phyloP scores from a whole-genome alignment of 2,113 vertebrate species.

The Mormoops blainvillei region DNA sequence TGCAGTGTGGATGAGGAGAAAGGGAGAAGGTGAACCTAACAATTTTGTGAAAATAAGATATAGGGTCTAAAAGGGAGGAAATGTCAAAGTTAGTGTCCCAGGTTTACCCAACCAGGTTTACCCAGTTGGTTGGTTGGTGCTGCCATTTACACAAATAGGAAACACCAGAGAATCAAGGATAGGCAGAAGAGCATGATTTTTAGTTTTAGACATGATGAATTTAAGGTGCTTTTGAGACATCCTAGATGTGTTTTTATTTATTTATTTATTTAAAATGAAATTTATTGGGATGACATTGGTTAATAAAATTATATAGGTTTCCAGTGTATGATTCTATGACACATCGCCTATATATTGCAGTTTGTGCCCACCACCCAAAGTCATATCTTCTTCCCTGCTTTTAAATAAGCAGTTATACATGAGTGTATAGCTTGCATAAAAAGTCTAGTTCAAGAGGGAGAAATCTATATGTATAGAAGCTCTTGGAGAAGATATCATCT shows the following conservation, averaged over 20 bases:
- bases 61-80: background rate
- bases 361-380: background rate
- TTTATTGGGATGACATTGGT: background rate
- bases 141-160: background rate
- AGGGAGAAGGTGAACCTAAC: background rate
- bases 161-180: background rate
- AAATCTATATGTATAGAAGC: background rate
- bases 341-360: background rate
- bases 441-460: background rate
- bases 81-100: background rate
- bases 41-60: background rate
- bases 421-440: background rate
- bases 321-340: background rate
- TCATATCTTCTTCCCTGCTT: background rate
- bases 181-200: background rate
- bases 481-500: background rate
- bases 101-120: background rate
- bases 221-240: background rate
- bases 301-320: background rate
- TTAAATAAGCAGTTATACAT: background rate
- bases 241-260: background rate
- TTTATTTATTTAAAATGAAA: background rate
- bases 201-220: background rate
- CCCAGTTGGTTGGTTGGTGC: background rate
- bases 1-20: background rate